A percentile compares a stretch with the other conserved stretches of the same genome.
phyloP scores from a whole-genome alignment of 2,113 vertebrate species.

The Pseudorasbora parva region DNA sequence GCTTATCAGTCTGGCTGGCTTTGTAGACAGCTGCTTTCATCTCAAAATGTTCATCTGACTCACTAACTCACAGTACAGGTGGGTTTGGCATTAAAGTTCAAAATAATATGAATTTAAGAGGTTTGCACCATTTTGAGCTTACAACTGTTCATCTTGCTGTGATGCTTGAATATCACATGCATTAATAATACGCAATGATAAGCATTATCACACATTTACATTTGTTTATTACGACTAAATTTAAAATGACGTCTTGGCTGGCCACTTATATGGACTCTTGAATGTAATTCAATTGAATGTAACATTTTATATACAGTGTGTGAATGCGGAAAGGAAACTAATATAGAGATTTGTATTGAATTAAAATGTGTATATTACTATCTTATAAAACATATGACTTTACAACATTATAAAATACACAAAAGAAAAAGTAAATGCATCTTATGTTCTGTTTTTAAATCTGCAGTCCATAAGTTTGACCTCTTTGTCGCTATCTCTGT shows the following conservation, averaged over 20 bases:
- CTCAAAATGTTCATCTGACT: not conserved
- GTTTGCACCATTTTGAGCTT: not conserved
- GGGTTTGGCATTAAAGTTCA: not conserved
- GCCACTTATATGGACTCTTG: not conserved
- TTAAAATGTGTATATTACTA: not conserved
- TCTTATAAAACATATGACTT: not conserved
- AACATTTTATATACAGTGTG: not conserved
- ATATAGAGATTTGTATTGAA: not conserved
- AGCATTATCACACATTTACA: no score
- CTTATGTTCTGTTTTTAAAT: not conserved
- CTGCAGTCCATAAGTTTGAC: no score
- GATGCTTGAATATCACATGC: not conserved
- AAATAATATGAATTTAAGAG: not conserved
- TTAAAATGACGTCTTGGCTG: not conserved
- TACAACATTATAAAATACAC: not conserved
- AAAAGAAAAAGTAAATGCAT: not conserved
- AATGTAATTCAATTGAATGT: not conserved
- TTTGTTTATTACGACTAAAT: not conserved
- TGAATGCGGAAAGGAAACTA: not conserved
- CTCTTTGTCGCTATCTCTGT: no score
- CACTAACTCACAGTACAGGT: not conserved
- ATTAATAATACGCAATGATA: no score
- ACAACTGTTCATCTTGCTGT: not conserved
- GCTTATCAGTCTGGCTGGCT: slow-evolving; percentile 1
- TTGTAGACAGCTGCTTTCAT: slow-evolving; percentile 10